Evolutionary conservation across 2,888 invertebrate species (phyloP).

Genomic region (Amphipyra tragopoginis): DNA sequence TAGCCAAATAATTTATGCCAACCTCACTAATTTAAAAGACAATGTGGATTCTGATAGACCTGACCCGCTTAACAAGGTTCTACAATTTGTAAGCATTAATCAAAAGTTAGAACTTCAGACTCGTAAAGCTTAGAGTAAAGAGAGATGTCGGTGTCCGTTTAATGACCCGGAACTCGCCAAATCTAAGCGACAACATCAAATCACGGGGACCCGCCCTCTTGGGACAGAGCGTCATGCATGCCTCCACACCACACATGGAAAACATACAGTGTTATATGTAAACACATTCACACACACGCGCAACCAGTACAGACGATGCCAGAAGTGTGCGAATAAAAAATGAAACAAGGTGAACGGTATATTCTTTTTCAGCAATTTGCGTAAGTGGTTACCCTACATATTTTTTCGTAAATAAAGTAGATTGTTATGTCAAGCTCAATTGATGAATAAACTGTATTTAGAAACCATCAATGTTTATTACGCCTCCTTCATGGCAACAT

Average conservation of each 20-base stretch:
- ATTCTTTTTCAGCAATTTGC: constrained; percentile 27
- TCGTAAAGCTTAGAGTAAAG: constrained; percentile 28
- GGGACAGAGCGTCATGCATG: constrained; percentile 50
- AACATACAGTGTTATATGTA: constrained; percentile 9
- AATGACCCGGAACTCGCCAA: constrained; percentile 58
- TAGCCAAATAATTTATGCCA: constrained; percentile 17
- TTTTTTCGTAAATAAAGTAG: constrained; percentile 22
- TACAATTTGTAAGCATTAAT: constrained; percentile 39
- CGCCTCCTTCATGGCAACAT: constrained; percentile 12
- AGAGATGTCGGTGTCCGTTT: constrained; percentile 46
- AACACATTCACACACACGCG: constrained; percentile 10
- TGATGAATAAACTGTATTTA: constrained; percentile 36
- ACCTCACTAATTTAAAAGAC: constrained; percentile 27
- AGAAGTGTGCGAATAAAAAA: constrained; percentile 37
- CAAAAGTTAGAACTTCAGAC: constrained; percentile 35
- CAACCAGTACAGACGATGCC: constrained; percentile 19
- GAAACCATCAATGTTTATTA: constrained; percentile 42
- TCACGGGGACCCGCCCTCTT: constrained; percentile 52
- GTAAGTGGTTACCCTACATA: constrained; percentile 38
- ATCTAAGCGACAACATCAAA: constrained; percentile 62
- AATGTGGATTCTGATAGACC: constrained; percentile 22
- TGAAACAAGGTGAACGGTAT: constrained; percentile 13
- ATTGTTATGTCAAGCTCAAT: constrained; percentile 29
- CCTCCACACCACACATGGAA: constrained; percentile 17
- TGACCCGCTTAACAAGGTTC: constrained; percentile 14